Evolutionary conservation across 2,888 invertebrate genomes (phyloP), one percentile per base, ranked within the genome.

Genomic region (Tetropium fuscum): DNA sequence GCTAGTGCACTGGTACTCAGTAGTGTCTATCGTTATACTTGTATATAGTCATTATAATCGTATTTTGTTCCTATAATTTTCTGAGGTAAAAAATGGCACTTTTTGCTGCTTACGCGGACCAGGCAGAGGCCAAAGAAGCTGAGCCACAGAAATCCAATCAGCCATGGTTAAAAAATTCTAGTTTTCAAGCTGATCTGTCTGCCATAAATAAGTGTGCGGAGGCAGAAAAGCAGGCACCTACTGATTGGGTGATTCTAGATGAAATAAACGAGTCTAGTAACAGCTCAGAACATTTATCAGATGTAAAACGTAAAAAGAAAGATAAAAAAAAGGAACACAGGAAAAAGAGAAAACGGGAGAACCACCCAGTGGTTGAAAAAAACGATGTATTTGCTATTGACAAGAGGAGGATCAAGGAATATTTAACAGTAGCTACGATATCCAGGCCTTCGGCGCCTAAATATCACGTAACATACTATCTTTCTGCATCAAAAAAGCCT

Each of bases 361-460:
- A 63, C 16, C 57, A 43, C 32, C 22, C 41, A 11, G 15, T 5
- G 6, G 27, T 34, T 34, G 41, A 59, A 58, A 56, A 64, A 45
- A 63, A 58, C 48, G 59, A 64, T 11, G 54, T 56, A 51, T 76
- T 68, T 63, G 56, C 22, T 34, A 60, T 76, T 20, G 76, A 76
- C 58, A 58, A 18, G 30, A 66, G 40, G 40, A 78, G 84, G 43
- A 87, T 87, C 36, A 81, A 78, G 45, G 87, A 85, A 45, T 88
- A 88, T 76, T 80, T 86, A 38, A 81, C 81, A 1, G 85, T 90
- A 1, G 80, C 84, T 25, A 90, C 88, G 0, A 83, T 92, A 8
- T 86, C 88, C 61, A 85, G 86, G 53, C 88, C 89, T 1, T 85
- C 87, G 0, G 84, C 87, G 49, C 89, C 91, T 0, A 83, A 83